These are phyloP conservation scores for Centrocercus urophasianus DNA, from an alignment of 2,113 vertebrate genomes.

Conservation along the genomic window DNA sequence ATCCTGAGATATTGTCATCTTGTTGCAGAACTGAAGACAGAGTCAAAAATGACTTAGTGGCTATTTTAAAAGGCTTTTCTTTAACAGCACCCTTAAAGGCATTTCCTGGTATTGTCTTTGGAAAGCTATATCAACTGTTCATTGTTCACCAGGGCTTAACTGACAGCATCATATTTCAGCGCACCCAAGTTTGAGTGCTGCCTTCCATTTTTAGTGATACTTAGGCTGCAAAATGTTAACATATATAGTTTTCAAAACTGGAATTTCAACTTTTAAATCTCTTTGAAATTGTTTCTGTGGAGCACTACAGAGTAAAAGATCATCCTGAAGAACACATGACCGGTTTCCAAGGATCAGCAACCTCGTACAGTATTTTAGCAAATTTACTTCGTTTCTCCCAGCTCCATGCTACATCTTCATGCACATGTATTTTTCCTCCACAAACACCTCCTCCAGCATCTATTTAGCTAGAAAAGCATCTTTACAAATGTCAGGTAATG, in stretches of 20 bases:
- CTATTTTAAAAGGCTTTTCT: slow-evolving; percentile 56
- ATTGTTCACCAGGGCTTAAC: slow-evolving; percentile 10
- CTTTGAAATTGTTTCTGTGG: background rate
- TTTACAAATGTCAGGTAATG: background rate
- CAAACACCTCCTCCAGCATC: background rate
- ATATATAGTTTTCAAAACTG: background rate
- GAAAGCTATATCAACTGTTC: background rate
- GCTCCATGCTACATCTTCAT: background rate
- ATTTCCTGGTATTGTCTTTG: slow-evolving; percentile 60
- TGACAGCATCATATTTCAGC: background rate
- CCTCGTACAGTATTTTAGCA: background rate
- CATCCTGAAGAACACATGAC: background rate
- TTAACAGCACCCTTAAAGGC: background rate
- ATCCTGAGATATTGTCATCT: background rate
- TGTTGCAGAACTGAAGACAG: background rate
- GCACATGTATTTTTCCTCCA: background rate
- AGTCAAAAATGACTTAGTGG: background rate
- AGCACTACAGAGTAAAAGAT: background rate
- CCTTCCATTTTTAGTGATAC: background rate
- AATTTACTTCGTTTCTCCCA: background rate
- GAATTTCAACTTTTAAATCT: background rate
- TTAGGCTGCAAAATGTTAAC: background rate
- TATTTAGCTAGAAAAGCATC: background rate
- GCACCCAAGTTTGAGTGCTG: background rate
- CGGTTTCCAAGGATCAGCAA: background rate